A percentile compares a stretch with the other conserved stretches of the same genome.
Evolutionary conservation across 2,888 invertebrate species (phyloP).

Genomic region (Melanophora roralis): DNA sequence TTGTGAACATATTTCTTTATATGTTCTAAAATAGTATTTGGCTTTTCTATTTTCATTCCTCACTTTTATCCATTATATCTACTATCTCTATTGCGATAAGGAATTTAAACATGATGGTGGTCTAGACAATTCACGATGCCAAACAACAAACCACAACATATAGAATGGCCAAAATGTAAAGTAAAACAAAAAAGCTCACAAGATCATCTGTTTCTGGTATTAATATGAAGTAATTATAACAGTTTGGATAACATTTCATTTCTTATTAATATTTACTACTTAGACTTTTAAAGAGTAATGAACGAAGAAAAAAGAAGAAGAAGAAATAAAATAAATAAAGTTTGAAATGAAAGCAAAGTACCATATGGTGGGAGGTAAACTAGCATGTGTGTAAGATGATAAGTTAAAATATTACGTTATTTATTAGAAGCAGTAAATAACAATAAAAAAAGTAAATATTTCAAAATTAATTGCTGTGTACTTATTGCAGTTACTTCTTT

Average conservation of each 20-base stretch:
- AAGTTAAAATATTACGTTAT: slow-evolving; percentile 28
- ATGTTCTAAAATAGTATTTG: not conserved
- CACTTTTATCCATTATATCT: not conserved
- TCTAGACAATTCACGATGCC: slow-evolving; percentile 50
- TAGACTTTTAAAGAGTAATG: not conserved
- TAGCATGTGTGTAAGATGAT: slow-evolving; percentile 6
- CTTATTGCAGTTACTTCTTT: slow-evolving; percentile 37
- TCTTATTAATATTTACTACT: not conserved
- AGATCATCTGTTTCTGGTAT: slow-evolving; percentile 38
- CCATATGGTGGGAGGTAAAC: slow-evolving; percentile 57
- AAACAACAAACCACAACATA: no score
- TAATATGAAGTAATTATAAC: slow-evolving; percentile 62
- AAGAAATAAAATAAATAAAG: no score
- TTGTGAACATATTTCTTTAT: slow-evolving; percentile 45
- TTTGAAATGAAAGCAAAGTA: slow-evolving; percentile 46
- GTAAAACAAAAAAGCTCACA: slow-evolving; percentile 9
- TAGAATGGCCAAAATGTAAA: not conserved
- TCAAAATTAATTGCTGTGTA: slow-evolving; percentile 20
- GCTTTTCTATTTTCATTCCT: not conserved
- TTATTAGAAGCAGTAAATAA: not conserved
- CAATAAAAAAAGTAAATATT: not conserved
- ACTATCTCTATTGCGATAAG: not conserved
- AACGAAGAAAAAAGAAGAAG: not conserved
- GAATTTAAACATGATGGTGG: slow-evolving; percentile 50
- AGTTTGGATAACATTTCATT: slow-evolving; percentile 49